Evolutionary conservation across 2,888 invertebrate genomes (phyloP).

Genomic region (Atethmia centrago): DNA sequence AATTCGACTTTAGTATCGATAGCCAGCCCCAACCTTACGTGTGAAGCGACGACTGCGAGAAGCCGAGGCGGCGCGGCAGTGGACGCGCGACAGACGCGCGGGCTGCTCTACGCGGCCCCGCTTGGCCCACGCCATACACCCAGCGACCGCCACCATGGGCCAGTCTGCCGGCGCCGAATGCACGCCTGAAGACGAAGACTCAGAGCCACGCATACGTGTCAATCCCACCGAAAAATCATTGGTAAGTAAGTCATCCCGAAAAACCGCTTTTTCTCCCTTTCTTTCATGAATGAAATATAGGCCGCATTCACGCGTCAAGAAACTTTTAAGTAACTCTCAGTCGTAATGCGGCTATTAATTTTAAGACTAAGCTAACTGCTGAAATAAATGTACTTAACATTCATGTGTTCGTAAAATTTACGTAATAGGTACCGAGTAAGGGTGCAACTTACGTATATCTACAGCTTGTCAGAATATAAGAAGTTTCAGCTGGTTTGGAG

Average conservation of each 20-base stretch:
- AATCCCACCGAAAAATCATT: conserved; percentile 89
- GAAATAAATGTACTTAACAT: conserved; percentile 5
- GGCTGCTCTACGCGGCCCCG: conserved; percentile 89
- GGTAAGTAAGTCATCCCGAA: conserved; percentile 86
- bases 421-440: conserved; percentile 17
- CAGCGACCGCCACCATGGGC: conserved; percentile 84
- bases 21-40: conserved; percentile 70
- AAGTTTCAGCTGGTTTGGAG: conserved; percentile 5
- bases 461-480: not conserved
- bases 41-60: conserved; percentile 62
- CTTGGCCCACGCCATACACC: conserved; percentile 71
- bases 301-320: conserved; percentile 25
- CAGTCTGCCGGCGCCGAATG: conserved; percentile 89
- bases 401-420: conserved; percentile 26
- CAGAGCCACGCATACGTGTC: conserved; percentile 87
- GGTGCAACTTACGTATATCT: not conserved
- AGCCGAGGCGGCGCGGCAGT: conserved; percentile 81
- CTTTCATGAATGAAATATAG: conserved; percentile 32
- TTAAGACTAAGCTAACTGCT: conserved; percentile 30
- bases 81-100: conserved; percentile 87
- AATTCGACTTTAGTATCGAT: conserved; percentile 57
- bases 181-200: conserved; percentile 88
- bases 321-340: conserved; percentile 34
- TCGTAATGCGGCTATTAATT: conserved; percentile 31
- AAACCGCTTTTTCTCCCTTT: conserved; percentile 13